Base-by-base conservation (phyloP, 2,888 invertebrate species). In the Drepanosiphum platanoidis region DNA sequence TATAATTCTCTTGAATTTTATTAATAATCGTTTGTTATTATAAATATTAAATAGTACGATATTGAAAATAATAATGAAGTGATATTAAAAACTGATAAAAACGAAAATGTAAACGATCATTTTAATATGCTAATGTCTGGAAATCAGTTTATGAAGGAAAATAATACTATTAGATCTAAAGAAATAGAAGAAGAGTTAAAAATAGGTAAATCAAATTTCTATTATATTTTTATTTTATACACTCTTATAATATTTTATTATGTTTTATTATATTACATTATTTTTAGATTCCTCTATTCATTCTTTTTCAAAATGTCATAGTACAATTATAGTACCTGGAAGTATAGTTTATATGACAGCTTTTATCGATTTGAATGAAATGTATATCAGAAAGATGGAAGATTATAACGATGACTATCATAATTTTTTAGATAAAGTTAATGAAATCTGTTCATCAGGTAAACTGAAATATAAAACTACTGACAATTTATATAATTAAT, bases 381-480 rank as follows among this genome's bases (percentile, higher is more conserved):
- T 84, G 9, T 84, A 77, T 77, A 46, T 84, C 15, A 75, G 75
- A 11, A 84, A 77, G 11, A 22, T 77, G 0, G 66, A 84, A n/a
- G 75, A 84, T 68, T 68, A 68, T 13, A 77, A 77, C 77, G 84
- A 84, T 22, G 84, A 75, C 36, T 84, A 27, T 30, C 74, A 77
- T 77, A 34, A 30, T 32, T 77, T 84, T 36, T 77, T 84, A 5
- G 75, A 84, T 9, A 30, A 77, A 18, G 75, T 84, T 52, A 8
- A 68, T 77, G 27, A 66, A 36, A 68, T 66, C 15, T 84, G 84
- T 84, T 52, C 3, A 58, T 52, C 68, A 11, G 84, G 84, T 84
- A 64, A 83, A 46, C 58, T 18, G 22, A 36, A 64, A 30, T 61
- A 61, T 39, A 11, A 8, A 22, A 27, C 15, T 36, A 18, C 22